These are phyloP conservation scores for Cephus rjabovi DNA, from an alignment of 2,888 invertebrate genomes.

Conservation along the genomic window DNA sequence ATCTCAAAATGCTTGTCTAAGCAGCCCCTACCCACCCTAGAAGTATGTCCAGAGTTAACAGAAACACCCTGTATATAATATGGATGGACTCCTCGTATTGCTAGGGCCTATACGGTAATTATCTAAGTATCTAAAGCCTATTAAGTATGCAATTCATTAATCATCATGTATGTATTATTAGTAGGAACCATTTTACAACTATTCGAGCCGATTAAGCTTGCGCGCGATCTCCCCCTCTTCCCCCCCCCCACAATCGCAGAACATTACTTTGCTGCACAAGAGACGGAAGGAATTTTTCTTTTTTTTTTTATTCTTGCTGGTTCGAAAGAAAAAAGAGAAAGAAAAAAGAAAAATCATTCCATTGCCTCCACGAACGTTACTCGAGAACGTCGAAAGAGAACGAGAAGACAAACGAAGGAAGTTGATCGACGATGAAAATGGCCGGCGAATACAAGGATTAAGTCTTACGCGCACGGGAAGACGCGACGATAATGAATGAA, in stretches of 20 bases:
- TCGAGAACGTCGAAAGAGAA: background rate
- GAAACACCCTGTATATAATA: no score
- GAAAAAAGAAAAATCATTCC: background rate
- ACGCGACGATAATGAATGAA: background rate
- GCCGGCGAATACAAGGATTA: background rate
- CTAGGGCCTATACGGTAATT: background rate
- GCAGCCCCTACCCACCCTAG: no score
- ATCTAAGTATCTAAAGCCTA: constrained; percentile 1
- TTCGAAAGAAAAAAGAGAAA: background rate
- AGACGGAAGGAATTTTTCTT: background rate
- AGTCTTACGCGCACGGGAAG: background rate
- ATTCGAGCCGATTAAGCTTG: constrained; percentile 33
- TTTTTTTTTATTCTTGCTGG: background rate
- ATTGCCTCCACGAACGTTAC: background rate
- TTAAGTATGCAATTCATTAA: constrained; percentile 5
- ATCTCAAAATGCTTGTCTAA: no score
- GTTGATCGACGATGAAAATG: background rate
- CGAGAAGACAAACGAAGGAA: background rate
- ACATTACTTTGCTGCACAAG: background rate
- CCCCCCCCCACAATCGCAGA: background rate
- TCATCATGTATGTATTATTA: constrained; percentile 38
- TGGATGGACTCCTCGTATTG: constrained; percentile 1
- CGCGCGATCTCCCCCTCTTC: background rate
- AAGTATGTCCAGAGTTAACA: no score
- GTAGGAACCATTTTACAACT: constrained; percentile 61